Evolutionary conservation across 2,113 vertebrate genomes (phyloP), one percentile per base, ranked within the genome.

Genomic region (Ictalurus punctatus): DNA sequence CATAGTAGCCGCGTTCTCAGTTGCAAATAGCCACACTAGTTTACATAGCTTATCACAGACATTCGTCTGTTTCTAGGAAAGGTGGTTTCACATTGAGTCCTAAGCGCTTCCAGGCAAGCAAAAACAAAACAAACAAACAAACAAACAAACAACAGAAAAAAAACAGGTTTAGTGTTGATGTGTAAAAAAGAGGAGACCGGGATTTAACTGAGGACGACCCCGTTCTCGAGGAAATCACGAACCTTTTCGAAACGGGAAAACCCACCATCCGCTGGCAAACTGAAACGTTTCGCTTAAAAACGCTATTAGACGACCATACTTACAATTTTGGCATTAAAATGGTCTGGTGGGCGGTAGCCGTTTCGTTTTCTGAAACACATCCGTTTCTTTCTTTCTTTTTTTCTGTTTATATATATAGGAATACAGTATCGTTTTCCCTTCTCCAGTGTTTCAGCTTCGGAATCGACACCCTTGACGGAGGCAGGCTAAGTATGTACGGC

Each of bases 361-460:
- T 94, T 93, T 91, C 93, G 93, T 93, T 94, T 95, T 93, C 95
- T 93, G 93, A 95, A 94, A 92, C 96, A 96, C 96, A 96, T 96
- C 95, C 95, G 96, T 93, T 93, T 94, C 89, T 92, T 93, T 94
- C 89, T 92, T 54, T 54, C 13, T 54, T 54, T 83, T n/a, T 21
- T 27, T 27, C 52, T 89, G 89, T 88, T 90, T 90, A 89, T 85
- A 83, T 88, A 73, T 88, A 56, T 88, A 85, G 86, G 84, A 92
- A 92, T 89, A 91, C 84, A 86, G 89, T 90, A 88, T 90, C 44
- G 34, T 16, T 61, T 79, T 90, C 89, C 90, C 89, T 85, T 79
- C 92, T 92, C 89, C 90, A 91, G 74, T 87, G 87, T 88, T 93
- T 91, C 90, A 90, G 92, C 92, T 91, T 93, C 94, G 90, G 93